Conservation (phyloP, 2,797 vertebrate species). For the Choloepus didactylus region DNA sequence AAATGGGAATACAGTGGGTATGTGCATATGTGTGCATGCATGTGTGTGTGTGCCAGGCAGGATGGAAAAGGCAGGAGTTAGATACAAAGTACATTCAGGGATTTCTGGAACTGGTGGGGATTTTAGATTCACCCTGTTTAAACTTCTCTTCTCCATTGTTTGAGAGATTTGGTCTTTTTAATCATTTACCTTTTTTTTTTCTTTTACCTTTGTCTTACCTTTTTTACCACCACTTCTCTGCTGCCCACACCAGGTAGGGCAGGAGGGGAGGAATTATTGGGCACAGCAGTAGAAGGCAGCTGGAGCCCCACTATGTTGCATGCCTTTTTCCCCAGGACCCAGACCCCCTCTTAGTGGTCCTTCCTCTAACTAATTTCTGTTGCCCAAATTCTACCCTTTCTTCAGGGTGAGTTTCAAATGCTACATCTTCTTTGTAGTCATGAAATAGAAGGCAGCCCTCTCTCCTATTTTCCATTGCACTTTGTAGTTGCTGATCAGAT, state of each 20-base stretch:
- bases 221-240: background rate
- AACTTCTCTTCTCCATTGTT: background rate
- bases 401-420: background rate
- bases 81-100: background rate
- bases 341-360: background rate
- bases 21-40: background rate
- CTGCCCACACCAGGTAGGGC: background rate
- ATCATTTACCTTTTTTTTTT: background rate
- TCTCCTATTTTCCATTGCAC: background rate
- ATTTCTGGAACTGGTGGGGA: background rate
- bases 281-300: background rate
- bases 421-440: background rate
- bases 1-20: background rate
- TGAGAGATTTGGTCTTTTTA: background rate
- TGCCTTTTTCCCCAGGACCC: background rate
- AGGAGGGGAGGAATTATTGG: background rate
- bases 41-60: background rate
- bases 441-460: background rate
- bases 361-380: background rate
- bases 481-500: background rate
- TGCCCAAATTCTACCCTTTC: background rate
- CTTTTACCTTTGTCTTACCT: background rate
- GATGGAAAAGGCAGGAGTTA: background rate
- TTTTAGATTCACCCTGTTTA: background rate
- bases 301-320: background rate